Conservation (phyloP, 2,797 vertebrate species). For the Tapirus indicus region DNA sequence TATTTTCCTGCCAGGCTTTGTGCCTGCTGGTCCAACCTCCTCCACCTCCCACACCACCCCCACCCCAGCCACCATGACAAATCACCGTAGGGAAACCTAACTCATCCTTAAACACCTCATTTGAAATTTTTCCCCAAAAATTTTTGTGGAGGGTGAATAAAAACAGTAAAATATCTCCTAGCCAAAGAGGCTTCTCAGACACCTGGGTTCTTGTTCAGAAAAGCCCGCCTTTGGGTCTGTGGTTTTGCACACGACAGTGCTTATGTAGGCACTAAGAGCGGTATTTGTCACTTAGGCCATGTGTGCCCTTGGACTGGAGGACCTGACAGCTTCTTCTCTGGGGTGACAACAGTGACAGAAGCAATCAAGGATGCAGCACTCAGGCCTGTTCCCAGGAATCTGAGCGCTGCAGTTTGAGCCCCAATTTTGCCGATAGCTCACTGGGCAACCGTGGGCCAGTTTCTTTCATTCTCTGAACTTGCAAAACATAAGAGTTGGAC, state of each 20-base stretch:
- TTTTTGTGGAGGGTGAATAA: neutral
- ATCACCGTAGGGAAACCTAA: neutral
- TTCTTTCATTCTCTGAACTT: neutral
- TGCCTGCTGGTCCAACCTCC: neutral
- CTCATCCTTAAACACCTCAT: neutral
- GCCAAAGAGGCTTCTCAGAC: neutral
- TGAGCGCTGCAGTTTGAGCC: neutral
- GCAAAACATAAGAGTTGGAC: neutral
- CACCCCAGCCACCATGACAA: neutral
- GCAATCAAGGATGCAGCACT: neutral
- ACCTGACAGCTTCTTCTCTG: neutral
- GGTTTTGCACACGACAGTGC: too few species aligned
- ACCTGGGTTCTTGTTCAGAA: neutral
- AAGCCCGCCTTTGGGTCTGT: neutral
- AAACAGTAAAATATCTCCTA: neutral
- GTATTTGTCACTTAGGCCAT: neutral
- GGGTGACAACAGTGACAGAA: neutral
- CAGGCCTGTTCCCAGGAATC: neutral
- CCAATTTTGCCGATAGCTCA: neutral
- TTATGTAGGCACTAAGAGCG: fast-evolving
- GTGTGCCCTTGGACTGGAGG: neutral
- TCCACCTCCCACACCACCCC: too few species aligned
- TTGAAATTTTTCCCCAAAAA: neutral
- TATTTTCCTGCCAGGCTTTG: neutral
- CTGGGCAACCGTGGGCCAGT: neutral